phyloP scores from a whole-genome alignment of 2,888 invertebrate species.

The Drosophila diplacantha region DNA sequence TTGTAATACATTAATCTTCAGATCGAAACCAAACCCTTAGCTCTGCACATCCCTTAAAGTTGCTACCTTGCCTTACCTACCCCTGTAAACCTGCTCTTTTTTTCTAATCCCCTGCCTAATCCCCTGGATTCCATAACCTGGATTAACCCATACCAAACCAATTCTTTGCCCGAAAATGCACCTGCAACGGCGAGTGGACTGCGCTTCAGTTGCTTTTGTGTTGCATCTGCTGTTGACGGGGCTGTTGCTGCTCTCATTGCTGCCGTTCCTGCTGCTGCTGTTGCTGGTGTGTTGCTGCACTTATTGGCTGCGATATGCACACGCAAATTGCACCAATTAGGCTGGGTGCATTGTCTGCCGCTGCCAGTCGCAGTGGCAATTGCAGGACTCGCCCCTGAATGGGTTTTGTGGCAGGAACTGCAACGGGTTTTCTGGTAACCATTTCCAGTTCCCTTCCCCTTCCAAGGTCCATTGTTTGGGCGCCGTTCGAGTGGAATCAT shows the following conservation, averaged over 20 bases:
- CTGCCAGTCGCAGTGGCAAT: constrained; percentile 37
- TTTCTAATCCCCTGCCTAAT: not conserved
- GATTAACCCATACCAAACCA: constrained; percentile 8
- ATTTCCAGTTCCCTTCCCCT: constrained; percentile 1
- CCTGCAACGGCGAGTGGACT: constrained; percentile 18
- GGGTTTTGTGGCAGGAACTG: constrained; percentile 13
- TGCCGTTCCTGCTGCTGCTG: not conserved
- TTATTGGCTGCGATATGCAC: constrained; percentile 58
- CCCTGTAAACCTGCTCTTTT: not conserved
- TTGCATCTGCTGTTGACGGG: constrained; percentile 50
- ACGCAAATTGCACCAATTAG: constrained; percentile 71
- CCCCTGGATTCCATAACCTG: constrained; percentile 14
- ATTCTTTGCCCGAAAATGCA: constrained; percentile 20
- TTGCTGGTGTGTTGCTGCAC: constrained; percentile 34
- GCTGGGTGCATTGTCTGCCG: constrained; percentile 57
- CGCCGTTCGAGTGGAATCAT: constrained; percentile 46
- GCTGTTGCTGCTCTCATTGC: not conserved
- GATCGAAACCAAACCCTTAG: not conserved
- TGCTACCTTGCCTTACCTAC: too few relatives aligned
- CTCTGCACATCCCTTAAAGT: too few relatives aligned
- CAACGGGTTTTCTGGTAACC: constrained; percentile 5
- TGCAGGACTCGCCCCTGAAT: constrained; percentile 23
- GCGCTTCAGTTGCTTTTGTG: constrained; percentile 26
- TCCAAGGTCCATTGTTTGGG: constrained; percentile 37
- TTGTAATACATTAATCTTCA: not conserved